These are phyloP conservation scores for Tuta absoluta DNA, from an alignment of 2,888 invertebrate species.

Conservation along the genomic window DNA sequence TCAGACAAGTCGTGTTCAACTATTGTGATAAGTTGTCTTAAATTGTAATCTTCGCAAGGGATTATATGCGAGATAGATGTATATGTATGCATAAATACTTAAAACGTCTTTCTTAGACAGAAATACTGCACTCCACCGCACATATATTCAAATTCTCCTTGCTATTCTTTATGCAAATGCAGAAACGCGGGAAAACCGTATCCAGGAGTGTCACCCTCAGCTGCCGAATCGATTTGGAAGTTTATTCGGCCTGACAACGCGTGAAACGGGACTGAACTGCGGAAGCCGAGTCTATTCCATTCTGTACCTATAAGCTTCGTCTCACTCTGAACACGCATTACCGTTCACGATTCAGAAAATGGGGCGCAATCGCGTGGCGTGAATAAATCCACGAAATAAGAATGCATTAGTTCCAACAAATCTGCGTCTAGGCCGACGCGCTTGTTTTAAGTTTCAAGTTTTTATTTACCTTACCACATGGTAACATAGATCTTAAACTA, in stretches of 20 bases:
- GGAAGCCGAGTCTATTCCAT: constrained; percentile 56
- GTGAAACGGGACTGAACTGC: constrained; percentile 63
- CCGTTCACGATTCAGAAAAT: constrained; percentile 47
- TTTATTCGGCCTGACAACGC: constrained; percentile 78
- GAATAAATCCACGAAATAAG: constrained; percentile 53
- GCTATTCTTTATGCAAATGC: constrained; percentile 76
- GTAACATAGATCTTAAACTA: too few species aligned
- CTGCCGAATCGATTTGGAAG: constrained; percentile 78
- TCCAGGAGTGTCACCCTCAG: constrained; percentile 76
- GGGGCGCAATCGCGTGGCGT: constrained; percentile 45
- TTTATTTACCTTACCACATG: too few species aligned
- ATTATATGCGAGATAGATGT: too few species aligned
- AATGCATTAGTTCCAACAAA: constrained; percentile 44
- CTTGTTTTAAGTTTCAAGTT: neutral
- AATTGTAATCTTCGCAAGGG: too few species aligned
- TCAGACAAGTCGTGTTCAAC: too few species aligned
- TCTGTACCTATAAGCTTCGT: constrained; percentile 41
- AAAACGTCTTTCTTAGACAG: constrained; percentile 1
- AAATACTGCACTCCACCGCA: constrained; percentile 31
- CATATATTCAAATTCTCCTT: constrained; percentile 57
- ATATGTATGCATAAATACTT: too few species aligned
- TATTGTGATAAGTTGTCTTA: too few species aligned
- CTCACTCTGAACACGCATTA: constrained; percentile 32
- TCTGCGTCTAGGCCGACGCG: constrained; percentile 35
- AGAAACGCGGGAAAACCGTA: constrained; percentile 62